Percentiles rank a stretch among this genome's conserved stretches.
These are phyloP conservation scores for Brassicogethes aeneus DNA, from an alignment of 2,888 invertebrate genomes.

Conservation along the genomic window DNA sequence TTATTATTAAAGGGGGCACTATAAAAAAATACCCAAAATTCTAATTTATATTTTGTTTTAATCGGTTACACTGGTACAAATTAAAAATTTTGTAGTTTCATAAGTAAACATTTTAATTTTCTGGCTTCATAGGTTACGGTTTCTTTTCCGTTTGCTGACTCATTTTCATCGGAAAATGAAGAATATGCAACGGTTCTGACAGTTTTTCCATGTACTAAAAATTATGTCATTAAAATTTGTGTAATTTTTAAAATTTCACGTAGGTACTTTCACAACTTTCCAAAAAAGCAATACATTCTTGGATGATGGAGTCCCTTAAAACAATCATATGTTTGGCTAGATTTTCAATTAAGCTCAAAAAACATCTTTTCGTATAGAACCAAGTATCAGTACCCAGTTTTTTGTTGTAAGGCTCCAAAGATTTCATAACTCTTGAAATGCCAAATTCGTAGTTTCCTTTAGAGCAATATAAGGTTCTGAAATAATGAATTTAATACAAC, in stretches of 20 bases:
- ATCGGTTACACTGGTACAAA: too few species aligned
- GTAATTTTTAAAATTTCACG: too few species aligned
- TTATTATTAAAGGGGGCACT: too few species aligned
- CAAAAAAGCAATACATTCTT: slow-evolving; percentile 81
- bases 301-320: slow-evolving; percentile 75
- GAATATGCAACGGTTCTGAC: slow-evolving; percentile 77
- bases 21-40: too few species aligned
- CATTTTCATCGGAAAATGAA: slow-evolving; percentile 60
- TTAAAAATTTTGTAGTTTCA: slow-evolving; percentile 50
- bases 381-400: slow-evolving; percentile 97
- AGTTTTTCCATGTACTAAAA: slow-evolving; percentile 70
- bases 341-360: slow-evolving; percentile 87
- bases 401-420: slow-evolving; percentile 86
- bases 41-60: too few species aligned
- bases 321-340: slow-evolving; percentile 84
- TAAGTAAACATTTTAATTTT: slow-evolving; percentile 69
- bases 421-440: slow-evolving; percentile 93
- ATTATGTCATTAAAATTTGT: too few species aligned
- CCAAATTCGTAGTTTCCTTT: slow-evolving; percentile 99
- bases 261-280: slow-evolving; percentile 84
- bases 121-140: slow-evolving; percentile 89
- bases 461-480: slow-evolving; percentile 87
- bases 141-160: slow-evolving; percentile 64
- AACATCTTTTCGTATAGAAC: slow-evolving; percentile 95
- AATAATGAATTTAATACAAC: slow-evolving; percentile 11